phyloP scores from a whole-genome alignment of 2,797 vertebrate species.

The Acanthornis magna region DNA sequence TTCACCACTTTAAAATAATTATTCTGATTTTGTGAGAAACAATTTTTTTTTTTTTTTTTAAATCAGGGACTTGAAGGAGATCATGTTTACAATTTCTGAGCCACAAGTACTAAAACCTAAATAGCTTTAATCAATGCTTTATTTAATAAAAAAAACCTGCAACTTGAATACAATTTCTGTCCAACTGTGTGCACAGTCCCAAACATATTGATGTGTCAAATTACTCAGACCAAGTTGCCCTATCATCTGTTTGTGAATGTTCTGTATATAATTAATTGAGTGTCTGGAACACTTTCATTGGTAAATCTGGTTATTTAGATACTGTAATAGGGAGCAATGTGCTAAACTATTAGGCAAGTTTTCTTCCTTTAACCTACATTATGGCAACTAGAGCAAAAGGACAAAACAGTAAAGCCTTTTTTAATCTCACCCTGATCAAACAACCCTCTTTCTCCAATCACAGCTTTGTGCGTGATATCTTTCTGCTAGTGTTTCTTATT shows the following conservation, averaged over 20 bases:
- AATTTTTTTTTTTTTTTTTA: not conserved
- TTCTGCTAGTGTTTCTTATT: constrained; percentile 85
- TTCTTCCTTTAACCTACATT: constrained; percentile 68
- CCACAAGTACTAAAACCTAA: not conserved
- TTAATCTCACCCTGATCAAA: constrained; percentile 91
- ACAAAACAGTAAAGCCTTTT: constrained; percentile 81
- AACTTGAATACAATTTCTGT: not conserved
- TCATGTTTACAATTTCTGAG: not conserved
- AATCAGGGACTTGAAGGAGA: not conserved
- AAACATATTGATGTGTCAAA: constrained; percentile 38
- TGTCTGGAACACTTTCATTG: constrained; percentile 54
- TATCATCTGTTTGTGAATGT: constrained; percentile 50
- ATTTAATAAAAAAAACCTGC: constrained; percentile 5
- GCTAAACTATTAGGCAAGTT: constrained; percentile 71
- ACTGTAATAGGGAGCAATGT: constrained; percentile 41
- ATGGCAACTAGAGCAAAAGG: constrained; percentile 73
- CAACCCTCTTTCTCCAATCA: constrained; percentile 79
- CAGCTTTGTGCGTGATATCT: constrained; percentile 82
- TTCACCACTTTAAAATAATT: constrained; percentile 32
- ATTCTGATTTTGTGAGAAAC: not conserved
- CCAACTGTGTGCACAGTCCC: not conserved
- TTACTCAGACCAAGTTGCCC: constrained; percentile 33
- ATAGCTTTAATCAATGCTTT: not conserved
- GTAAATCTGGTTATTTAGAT: constrained; percentile 70
- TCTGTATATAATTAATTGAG: constrained; percentile 66